Base-by-base conservation (phyloP, 2,888 invertebrate species). In the Stegana nigrithorax region DNA sequence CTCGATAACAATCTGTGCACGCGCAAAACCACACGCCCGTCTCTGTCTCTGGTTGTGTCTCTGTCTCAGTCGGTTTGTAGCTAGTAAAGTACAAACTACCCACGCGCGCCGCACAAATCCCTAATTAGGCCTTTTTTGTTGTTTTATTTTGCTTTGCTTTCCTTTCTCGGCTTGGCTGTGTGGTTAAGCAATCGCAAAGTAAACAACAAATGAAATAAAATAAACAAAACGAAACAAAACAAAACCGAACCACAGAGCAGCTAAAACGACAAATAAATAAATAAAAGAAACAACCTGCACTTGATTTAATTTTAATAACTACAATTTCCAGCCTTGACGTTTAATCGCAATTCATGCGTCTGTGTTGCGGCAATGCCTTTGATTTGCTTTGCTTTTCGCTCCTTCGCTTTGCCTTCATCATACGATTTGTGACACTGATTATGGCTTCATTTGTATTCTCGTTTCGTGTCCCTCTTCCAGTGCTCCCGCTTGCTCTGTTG, bases 261-360 rank as follows among this genome's bases (percentile, higher is more conserved):
- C n/a, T n/a, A n/a, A n/a, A n/a, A n/a, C n/a, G n/a, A n/a, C 14
- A 8, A 36, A 8, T 6, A 36, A 36, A 36, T 36, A 8, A 36
- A 36, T 6, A 8, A 6, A 36, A 36, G 14, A 53, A 4, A 19
- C 21, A n/a, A 53, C 61, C 66, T 68, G 65, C 63, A 68, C 67
- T 68, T 75, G 73, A 75, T 75, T 79, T 65, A 67, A 66, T 71
- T 75, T 71, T 79, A 79, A 75, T 75, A 77, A 73, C 67, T 67
- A 66, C 65, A 60, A 51, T 51, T 26, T 27, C 27, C 21, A 50
- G 44, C 60, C 55, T 60, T 60, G 27, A 42, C 39, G 42, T 44
- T 51, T 51, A 5, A 53, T 17, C 19, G 32, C 19, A 25, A 47
- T 47, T 47, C 14, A 47, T 17, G 17, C 42, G 55, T 36, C 42